Evolutionary conservation across 2,888 invertebrate genomes (phyloP), one percentile per base, ranked within the genome.

Genomic region (Epirrhoe tristata): DNA sequence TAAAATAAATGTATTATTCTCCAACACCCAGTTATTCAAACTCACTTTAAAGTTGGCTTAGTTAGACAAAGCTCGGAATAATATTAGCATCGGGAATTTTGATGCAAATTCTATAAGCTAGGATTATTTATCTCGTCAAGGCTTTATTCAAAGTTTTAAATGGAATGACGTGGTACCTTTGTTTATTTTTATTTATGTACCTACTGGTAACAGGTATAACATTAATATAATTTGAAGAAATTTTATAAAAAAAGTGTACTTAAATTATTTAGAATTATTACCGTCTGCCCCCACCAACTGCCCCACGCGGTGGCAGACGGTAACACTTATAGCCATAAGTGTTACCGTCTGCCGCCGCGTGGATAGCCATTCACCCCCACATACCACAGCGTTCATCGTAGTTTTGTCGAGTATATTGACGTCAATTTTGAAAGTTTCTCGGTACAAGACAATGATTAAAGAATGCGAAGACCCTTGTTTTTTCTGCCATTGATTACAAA

Each of bases 401-500:
- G 39, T 43, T 43, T 43, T 48, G 48, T 7, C 48, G 24, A 24
- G 24, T 24, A 3, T 24, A 48, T 14, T 48, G 6, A 46, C n/a
- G 4, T 46, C 4, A 46, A n/a, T 10, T 8, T 14, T 16, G 48
- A 48, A 48, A 48, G 48, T 48, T 48, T 48, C 46, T 46, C 12
- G 24, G n/a, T 46, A 57, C 32, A 52, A 64, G 48, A 58, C 52
- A 66, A 66, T 56, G 56, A 62, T 57, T 56, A 36, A 51, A 32
- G 56, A 63, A 51, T 43, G 52, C 32, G 17, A 43, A 51, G 16
- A 24, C 17, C 36, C 17, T 46, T 36, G 46, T 59, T 56, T 52
- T 59, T 60, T 16, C 48, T 57, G 48, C n/a, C 62, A 66, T 54
- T 62, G 62, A 68, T 64, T 71, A 53, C 61, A 69, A 58, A 54